Conservation (phyloP, 2,888 invertebrate species). For the Drosophila nr. medialis region DNA sequence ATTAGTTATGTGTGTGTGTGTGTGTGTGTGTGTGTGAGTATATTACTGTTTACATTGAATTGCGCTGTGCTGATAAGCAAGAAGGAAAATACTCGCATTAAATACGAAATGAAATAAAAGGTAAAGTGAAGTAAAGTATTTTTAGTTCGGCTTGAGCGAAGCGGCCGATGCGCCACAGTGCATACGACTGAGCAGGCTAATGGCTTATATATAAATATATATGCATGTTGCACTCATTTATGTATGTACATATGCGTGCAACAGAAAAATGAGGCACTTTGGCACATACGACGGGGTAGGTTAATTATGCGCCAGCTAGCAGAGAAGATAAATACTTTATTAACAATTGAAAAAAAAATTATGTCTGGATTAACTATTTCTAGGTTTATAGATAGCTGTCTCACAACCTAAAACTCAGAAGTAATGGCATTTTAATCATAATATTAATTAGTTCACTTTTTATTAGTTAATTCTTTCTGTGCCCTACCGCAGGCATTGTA, state of each 20-base stretch:
- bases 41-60: conserved; percentile 70
- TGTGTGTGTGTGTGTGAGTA: conserved; percentile 41
- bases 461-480: background rate
- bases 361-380: background rate
- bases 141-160: conserved; percentile 55
- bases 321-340: background rate
- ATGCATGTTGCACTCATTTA: conserved; percentile 1
- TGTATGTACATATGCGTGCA: background rate
- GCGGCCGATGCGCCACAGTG: conserved; percentile 54
- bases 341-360: background rate
- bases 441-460: background rate
- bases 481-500: background rate
- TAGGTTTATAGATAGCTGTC: background rate
- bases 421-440: background rate
- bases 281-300: background rate
- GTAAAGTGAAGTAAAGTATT: conserved; percentile 45
- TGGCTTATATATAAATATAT: conserved; percentile 12
- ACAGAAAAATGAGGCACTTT: conserved; percentile 1
- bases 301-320: background rate
- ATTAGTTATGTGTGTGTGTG: conserved; percentile 56
- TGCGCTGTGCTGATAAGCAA: conserved; percentile 58
- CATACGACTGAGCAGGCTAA: conserved; percentile 50
- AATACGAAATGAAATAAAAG: conserved; percentile 40
- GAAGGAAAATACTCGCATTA: conserved; percentile 39
- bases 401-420: background rate